Conservation (phyloP, 2,888 invertebrate species). For the Ferrisia virgata region DNA sequence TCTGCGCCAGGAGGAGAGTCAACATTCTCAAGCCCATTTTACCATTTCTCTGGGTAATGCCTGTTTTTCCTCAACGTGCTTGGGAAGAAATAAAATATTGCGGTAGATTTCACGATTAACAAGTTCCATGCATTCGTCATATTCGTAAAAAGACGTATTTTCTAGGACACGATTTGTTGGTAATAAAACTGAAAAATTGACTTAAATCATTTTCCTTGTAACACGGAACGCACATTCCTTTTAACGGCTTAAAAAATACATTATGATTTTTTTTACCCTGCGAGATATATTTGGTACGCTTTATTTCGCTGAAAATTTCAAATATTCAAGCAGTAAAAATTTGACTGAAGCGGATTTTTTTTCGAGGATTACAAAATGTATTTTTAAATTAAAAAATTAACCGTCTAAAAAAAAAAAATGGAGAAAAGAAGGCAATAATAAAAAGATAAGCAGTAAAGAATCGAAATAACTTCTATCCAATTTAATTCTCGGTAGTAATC, state of each 20-base stretch:
- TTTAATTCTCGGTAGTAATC: background rate
- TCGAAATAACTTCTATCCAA: background rate
- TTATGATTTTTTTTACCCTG: background rate
- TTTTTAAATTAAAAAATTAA: background rate
- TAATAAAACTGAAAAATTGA: conserved; percentile 16
- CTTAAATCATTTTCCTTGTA: conserved; percentile 20
- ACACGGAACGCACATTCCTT: background rate
- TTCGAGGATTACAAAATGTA: background rate
- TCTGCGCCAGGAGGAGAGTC: background rate
- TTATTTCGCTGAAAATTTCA: background rate
- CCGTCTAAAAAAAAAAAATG: background rate
- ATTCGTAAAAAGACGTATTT: background rate
- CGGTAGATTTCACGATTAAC: background rate
- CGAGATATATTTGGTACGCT: background rate
- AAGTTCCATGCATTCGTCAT: background rate
- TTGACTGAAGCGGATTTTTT: background rate
- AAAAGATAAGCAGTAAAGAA: background rate
- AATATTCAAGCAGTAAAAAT: background rate
- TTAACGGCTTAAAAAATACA: background rate
- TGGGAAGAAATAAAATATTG: background rate
- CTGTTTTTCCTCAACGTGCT: background rate
- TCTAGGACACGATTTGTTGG: background rate
- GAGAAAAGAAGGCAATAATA: background rate
- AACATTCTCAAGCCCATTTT: background rate
- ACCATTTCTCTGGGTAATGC: background rate